Percentiles rank a stretch among this genome's conserved stretches.
phyloP scores from a whole-genome alignment of 2,888 invertebrate genomes.

The Ennomos erosarius region DNA sequence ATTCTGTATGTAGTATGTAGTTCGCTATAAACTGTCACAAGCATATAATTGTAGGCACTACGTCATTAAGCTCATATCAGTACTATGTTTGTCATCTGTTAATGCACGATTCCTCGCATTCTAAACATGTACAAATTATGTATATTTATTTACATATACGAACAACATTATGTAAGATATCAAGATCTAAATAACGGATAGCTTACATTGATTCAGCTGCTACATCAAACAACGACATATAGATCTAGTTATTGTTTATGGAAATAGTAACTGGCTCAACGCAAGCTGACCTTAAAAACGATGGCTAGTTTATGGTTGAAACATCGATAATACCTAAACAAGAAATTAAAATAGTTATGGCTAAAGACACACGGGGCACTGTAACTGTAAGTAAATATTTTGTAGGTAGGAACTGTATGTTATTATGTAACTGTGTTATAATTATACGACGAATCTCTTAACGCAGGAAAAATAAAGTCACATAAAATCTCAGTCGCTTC shows the following conservation, averaged over 20 bases:
- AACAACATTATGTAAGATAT: conserved; percentile 51
- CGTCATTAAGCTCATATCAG: conserved; percentile 88
- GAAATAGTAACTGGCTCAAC: conserved; percentile 22
- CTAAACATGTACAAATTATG: conserved; percentile 76
- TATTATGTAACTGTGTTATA: too few relatives aligned
- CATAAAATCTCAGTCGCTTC: too few relatives aligned
- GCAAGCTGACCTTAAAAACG: conserved; percentile 30
- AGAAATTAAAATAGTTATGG: conserved; percentile 29
- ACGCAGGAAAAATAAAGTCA: too few relatives aligned
- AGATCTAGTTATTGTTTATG: neutral
- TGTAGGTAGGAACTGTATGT: too few relatives aligned
- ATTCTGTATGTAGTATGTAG: conserved; percentile 46
- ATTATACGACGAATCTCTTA: too few relatives aligned
- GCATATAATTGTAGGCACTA: conserved; percentile 87
- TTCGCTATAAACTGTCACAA: conserved; percentile 73
- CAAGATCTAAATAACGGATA: conserved; percentile 49
- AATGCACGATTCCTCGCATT: conserved; percentile 76
- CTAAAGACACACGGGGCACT: conserved; percentile 15
- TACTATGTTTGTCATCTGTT: conserved; percentile 82
- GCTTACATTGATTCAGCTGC: conserved; percentile 33
- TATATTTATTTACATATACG: conserved; percentile 71
- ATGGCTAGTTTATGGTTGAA: conserved; percentile 31
- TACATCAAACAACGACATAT: neutral
- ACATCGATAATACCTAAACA: conserved; percentile 35
- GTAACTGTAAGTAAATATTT: neutral